Evolutionary conservation across 2,113 vertebrate genomes (phyloP).

Genomic region (Capreolus pygargus): DNA sequence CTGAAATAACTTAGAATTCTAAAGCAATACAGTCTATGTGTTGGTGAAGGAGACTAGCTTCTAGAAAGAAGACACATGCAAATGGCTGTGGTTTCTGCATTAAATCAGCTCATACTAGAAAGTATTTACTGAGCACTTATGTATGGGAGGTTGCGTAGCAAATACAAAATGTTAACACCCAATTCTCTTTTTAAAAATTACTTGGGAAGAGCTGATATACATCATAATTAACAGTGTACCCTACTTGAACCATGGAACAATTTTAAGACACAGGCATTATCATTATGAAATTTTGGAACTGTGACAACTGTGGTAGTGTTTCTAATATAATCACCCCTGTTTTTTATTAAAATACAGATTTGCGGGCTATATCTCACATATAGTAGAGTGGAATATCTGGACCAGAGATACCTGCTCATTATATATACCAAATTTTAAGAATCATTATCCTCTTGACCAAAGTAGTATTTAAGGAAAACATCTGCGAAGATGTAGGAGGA

Average conservation of each 20-base stretch:
- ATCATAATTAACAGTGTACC: not conserved
- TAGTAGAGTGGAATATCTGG: not conserved
- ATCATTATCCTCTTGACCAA: not conserved
- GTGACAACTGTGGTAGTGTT: not conserved
- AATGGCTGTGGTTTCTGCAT: not conserved
- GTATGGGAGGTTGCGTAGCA: not conserved
- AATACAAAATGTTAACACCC: not conserved
- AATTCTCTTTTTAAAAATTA: not conserved
- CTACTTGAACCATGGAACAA: not conserved
- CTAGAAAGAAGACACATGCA: not conserved
- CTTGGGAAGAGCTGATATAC: not conserved
- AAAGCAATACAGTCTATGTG: not conserved
- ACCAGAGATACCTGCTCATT: not conserved
- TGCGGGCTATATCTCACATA: not conserved
- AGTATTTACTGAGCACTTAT: not conserved
- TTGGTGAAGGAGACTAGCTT: slow-evolving; percentile 13
- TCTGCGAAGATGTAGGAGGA: not conserved
- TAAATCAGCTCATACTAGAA: not conserved
- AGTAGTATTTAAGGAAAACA: not conserved
- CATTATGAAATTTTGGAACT: not conserved
- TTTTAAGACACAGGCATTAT: not conserved
- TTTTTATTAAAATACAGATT: not conserved
- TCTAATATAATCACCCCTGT: not conserved
- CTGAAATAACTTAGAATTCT: slow-evolving; percentile 50
- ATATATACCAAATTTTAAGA: not conserved